Evolutionary conservation across 2,113 vertebrate species (phyloP), one percentile per base, ranked within the genome.

Genomic region (Platycercus adscitus): DNA sequence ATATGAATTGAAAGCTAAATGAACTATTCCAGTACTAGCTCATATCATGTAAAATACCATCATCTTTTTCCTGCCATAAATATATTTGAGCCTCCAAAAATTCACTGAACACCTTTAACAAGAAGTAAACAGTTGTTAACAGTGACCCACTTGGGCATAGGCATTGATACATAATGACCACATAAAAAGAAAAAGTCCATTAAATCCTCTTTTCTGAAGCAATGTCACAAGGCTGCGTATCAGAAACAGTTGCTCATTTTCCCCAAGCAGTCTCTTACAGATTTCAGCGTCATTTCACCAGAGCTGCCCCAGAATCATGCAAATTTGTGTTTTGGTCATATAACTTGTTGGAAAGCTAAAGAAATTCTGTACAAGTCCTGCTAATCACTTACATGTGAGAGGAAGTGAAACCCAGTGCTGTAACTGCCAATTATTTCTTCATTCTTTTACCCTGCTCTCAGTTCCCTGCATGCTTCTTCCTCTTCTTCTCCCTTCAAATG

Each of bases 371-470:
- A 44, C 9, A 81, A 86, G 61, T 68, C 80, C 15, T 81, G 50
- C 24, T 69, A 65, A 25, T 61, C 37, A 7, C 4, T 56, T 60
- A 37, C 9, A 29, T 4, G 4, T 43, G n/a, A 78, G 86, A 79
- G 88, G 93, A 96, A 96, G 80, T 65, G 86, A 95, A 97, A 95
- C 83, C 25, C 24, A 33, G 2, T 26, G 77, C 50, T 85, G 8
- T 56, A 93, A 94, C 86, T 95, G 92, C 52, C 83, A 71, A 53
- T 86, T 78, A 55, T 92, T 95, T 94, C 93, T 95, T 92, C 69
- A 65, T 79, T 84, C 46, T 88, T 93, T 70, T 33, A 52, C 55
- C 20, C 64, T 86, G 68, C 50, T 95, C 81, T 95, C 84, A 75
- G 82, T 95, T 97, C 88, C 49, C 58, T 55, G 39, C 17, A 24